Percentiles rank a stretch among this genome's conserved stretches.
phyloP scores from a whole-genome alignment of 53 echinoderm and acorn worm species.

The Stichopus horrens region DNA sequence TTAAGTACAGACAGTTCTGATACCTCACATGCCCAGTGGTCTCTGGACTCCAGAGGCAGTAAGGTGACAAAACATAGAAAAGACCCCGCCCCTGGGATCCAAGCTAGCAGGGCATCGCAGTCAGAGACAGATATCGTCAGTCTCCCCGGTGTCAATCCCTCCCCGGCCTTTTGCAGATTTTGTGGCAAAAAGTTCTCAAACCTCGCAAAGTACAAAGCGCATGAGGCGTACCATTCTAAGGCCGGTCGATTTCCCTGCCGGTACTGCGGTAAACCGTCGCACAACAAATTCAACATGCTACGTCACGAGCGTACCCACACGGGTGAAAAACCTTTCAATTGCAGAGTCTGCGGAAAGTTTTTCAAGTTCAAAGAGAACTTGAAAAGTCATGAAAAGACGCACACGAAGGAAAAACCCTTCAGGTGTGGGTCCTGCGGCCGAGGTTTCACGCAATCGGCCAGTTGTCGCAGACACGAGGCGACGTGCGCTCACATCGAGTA shows the following conservation, averaged over 20 bases:
- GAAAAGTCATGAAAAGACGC: not conserved
- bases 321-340: conserved; percentile 18
- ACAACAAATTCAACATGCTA: not conserved
- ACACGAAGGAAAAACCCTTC: not conserved
- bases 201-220: conserved; percentile 36
- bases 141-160: not conserved
- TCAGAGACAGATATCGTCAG: not conserved
- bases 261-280: conserved; percentile 26
- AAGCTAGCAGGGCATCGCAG: not conserved
- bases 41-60: not conserved
- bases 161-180: conserved; percentile 15
- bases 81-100: not conserved
- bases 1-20: not conserved
- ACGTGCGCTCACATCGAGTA: not conserved
- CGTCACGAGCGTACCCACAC: conserved; percentile 32
- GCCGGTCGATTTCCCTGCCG: conserved; percentile 3
- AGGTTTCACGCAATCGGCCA: not conserved
- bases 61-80: not conserved
- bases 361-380: conserved; percentile 6
- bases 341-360: conserved; percentile 1
- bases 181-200: conserved; percentile 41
- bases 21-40: not conserved
- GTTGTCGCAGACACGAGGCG: not conserved
- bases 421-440: not conserved
- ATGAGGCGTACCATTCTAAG: conserved; percentile 15